These are phyloP conservation scores for Cyclopterus lumpus DNA, from an alignment of 2,797 vertebrate genomes.

Conservation along the genomic window DNA sequence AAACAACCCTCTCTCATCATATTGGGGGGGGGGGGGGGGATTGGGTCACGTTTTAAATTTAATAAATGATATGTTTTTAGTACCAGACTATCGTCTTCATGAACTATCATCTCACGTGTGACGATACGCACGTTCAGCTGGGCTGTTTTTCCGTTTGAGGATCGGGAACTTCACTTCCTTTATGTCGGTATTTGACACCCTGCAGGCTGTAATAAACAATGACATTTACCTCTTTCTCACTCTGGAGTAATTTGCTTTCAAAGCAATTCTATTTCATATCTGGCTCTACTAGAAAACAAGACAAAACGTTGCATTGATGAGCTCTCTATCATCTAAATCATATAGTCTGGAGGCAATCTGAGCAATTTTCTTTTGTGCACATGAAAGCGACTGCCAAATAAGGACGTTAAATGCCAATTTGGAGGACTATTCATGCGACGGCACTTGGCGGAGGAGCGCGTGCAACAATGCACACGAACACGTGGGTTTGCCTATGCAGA, in stretches of 20 bases:
- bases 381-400: constrained; percentile 6
- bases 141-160: too few species aligned
- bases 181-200: neutral
- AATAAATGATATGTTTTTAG: too few species aligned
- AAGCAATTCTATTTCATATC: neutral
- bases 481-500: neutral
- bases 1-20: neutral
- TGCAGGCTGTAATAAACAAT: neutral
- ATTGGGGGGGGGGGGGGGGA: neutral
- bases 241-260: neutral
- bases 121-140: too few species aligned
- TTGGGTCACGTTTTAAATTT: too few species aligned
- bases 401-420: constrained; percentile 35
- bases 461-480: constrained; percentile 17
- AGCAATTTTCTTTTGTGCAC: neutral
- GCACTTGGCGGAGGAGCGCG: constrained; percentile 15
- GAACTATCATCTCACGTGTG: too few species aligned
- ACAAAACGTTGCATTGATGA: neutral
- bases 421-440: constrained; percentile 29
- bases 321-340: neutral
- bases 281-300: neutral
- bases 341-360: constrained; percentile 14
- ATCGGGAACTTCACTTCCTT: too few species aligned
- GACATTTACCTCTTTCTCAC: neutral
- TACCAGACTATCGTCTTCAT: too few species aligned